These are phyloP conservation scores for Lydus trimaculatus DNA, from an alignment of 2,888 invertebrate species.

Conservation along the genomic window DNA sequence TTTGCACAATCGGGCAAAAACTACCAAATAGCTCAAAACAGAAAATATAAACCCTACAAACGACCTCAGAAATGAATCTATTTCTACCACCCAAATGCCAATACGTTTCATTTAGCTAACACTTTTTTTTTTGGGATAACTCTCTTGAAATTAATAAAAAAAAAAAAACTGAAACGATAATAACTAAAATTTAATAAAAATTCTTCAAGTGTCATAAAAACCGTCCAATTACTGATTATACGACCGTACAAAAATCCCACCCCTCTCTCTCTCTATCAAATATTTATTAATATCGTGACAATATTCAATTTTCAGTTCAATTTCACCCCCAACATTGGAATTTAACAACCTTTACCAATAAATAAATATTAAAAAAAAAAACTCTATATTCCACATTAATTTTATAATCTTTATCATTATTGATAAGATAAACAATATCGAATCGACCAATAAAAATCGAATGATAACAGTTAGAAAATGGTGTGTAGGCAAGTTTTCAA, in stretches of 20 bases:
- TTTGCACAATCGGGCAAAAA: no score
- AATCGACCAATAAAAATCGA: background rate
- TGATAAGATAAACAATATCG: background rate
- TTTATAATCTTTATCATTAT: background rate
- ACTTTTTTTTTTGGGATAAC: no score
- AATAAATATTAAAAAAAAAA: background rate
- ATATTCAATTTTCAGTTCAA: background rate
- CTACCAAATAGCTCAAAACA: no score
- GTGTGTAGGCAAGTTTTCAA: background rate
- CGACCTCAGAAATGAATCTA: no score
- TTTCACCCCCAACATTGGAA: background rate
- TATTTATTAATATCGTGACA: conserved; percentile 3
- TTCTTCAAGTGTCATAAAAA: conserved; percentile 6
- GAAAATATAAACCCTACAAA: no score
- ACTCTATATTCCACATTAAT: background rate
- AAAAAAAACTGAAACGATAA: background rate
- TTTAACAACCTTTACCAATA: background rate
- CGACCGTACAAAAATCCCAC: background rate
- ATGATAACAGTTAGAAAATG: background rate
- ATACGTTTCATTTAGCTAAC: no score
- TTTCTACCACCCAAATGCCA: no score
- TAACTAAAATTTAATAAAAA: conserved; percentile 2
- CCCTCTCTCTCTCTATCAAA: conserved; percentile 3
- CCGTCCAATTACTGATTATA: background rate
- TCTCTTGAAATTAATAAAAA: background rate